A percentile compares a stretch with the other conserved stretches of the same genome.
These are phyloP conservation scores for Chydorus sphaericus DNA, from an alignment of 2,888 invertebrate species.

Conservation along the genomic window DNA sequence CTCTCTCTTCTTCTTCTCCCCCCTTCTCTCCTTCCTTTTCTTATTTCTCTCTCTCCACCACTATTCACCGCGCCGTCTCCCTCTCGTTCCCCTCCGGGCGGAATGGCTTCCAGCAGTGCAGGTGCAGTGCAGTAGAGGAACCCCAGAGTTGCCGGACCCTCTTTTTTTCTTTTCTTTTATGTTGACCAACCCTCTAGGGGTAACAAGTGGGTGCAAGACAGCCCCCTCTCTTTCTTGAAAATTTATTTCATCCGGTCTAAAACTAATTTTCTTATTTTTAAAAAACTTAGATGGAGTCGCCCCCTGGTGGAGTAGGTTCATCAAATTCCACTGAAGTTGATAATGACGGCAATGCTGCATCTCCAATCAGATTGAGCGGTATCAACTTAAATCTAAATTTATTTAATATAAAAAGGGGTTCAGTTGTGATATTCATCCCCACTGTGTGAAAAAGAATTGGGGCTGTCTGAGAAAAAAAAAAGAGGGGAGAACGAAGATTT, in stretches of 20 bases:
- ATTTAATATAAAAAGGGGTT: too few relatives aligned
- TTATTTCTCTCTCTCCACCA: not conserved
- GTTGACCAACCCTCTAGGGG: constrained; percentile 4
- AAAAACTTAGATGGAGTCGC: constrained; percentile 1
- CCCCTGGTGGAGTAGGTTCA: constrained; percentile 1
- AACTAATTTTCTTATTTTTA: not conserved
- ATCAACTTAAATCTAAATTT: too few relatives aligned
- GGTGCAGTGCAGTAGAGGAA: constrained; percentile 1
- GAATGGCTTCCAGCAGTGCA: constrained; percentile 5
- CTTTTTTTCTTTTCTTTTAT: too few relatives aligned
- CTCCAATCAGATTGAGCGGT: too few relatives aligned
- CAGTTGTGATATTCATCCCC: constrained; percentile 3
- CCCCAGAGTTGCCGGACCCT: too few relatives aligned
- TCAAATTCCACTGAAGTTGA: too few relatives aligned
- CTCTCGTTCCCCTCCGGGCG: constrained; percentile 1
- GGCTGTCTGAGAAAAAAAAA: not conserved
- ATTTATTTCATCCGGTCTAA: constrained; percentile 7
- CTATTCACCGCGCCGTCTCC: not conserved
- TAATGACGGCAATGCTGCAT: too few relatives aligned
- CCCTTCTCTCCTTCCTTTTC: not conserved
- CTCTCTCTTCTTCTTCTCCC: not conserved
- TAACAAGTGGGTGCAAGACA: constrained; percentile 1
- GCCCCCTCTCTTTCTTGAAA: too few relatives aligned
- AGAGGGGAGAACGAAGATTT: not conserved
- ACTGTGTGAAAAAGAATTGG: constrained; percentile 3